Evolutionary conservation across 2,797 vertebrate species (phyloP), one percentile per base, ranked within the genome.

Genomic region (Typhlichthys subterraneus): DNA sequence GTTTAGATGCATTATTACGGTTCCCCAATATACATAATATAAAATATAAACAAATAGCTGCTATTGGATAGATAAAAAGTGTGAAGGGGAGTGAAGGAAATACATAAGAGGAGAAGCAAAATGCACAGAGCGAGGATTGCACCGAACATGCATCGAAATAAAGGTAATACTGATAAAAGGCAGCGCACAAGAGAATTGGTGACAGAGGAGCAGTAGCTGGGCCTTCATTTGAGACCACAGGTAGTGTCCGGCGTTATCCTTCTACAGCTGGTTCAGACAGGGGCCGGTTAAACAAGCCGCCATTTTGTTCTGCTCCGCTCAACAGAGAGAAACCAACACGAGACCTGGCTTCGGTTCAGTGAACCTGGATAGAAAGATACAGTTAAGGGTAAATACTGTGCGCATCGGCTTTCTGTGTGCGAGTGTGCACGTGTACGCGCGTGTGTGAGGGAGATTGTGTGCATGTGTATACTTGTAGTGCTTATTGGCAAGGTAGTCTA

Each of bases 401-500:
- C 58, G 55, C 38, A 61, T 64, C 59, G 65, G 47, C 52, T 49
- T 52, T 65, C n/a, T 14, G 38, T 29, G 45, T 29, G 45, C 47
- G 11, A 6, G 13, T 54, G 2, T 19, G 38, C 9, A 15, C 19
- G 50, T 52, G 50, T 19, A 15, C 19, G 50, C 47, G 45, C 53
- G 15, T 56, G 23, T 58, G 29, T 3, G 45, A 5, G 19, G n/a
- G 15, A 29, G 3, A 13, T 12, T 58, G 14, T 45, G 42, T 5
- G 45, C 29, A 13, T 19, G 15, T 46, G 12, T 63, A 29, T 29
- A 98, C 96, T 94, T 96, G 91, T 96, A 97, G 79, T 91, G 90
- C 75, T 94, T 94, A 88, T 85, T 96, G 78, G 88, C 95, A 91
- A 99, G 96, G 94, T 97, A 98, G 91, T 95, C 94, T 81, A 94